A percentile compares a stretch with the other conserved stretches of the same genome.
Evolutionary conservation across 2,797 vertebrate genomes (phyloP).

Genomic region (Pipistrellus kuhlii): DNA sequence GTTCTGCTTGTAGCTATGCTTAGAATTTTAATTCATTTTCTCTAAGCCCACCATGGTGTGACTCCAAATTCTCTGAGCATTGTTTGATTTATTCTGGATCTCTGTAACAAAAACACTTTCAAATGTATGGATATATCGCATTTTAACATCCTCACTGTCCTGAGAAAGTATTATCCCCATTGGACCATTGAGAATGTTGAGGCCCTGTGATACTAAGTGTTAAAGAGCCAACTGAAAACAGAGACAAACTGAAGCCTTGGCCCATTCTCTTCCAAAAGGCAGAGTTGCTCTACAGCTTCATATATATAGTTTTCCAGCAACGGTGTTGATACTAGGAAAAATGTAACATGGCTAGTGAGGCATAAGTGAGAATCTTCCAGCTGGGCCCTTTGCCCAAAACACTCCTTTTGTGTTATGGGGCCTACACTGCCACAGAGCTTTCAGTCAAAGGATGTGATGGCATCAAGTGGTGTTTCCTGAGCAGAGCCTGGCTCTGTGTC

Average conservation of each 20-base stretch:
- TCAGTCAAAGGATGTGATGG: not conserved
- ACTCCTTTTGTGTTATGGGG: not conserved
- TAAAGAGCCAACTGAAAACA: not conserved
- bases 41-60: no score
- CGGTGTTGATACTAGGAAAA: not conserved
- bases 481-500: not conserved
- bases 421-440: not conserved
- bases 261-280: not conserved
- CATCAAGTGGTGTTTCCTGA: not conserved
- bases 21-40: no score
- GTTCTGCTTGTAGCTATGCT: no score
- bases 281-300: not conserved
- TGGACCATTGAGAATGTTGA: not conserved
- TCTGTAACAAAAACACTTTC: not conserved
- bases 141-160: not conserved
- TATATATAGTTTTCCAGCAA: not conserved
- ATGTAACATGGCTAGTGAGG: not conserved
- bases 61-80: no score
- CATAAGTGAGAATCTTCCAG: not conserved
- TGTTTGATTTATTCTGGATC: no score
- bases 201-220: not conserved
- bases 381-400: not conserved
- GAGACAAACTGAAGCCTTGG: not conserved
- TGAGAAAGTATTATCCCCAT: not conserved
- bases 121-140: not conserved